Percentiles rank a stretch among this genome's conserved stretches.
These are phyloP conservation scores for Microhierax caerulescens DNA, from an alignment of 2,797 vertebrate species.

Conservation along the genomic window DNA sequence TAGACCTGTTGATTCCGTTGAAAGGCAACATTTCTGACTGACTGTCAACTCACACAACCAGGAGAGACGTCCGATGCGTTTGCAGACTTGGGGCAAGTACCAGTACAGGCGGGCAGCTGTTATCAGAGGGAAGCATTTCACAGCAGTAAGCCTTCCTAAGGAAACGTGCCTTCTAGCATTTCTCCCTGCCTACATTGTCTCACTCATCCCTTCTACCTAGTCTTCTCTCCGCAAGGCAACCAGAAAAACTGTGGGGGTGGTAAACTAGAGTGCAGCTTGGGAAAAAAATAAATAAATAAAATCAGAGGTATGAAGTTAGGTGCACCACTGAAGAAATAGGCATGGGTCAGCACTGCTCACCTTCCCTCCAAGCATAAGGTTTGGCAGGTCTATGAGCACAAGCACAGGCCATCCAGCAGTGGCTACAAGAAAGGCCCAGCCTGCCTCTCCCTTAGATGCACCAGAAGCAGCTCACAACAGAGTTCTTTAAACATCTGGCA, in stretches of 20 bases:
- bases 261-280: not conserved
- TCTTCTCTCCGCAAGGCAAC: not conserved
- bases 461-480: not conserved
- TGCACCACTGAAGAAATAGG: not conserved
- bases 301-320: not conserved
- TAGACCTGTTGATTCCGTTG: not conserved
- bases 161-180: not conserved
- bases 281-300: not conserved
- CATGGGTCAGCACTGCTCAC: accelerated
- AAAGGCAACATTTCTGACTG: not conserved
- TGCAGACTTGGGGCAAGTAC: not conserved
- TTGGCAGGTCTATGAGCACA: accelerated
- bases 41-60: not conserved
- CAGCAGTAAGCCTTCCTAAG: not conserved
- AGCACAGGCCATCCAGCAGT: not conserved
- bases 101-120: not conserved
- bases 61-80: not conserved
- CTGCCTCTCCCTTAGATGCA: not conserved
- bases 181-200: not conserved
- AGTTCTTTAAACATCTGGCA: not conserved
- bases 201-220: not conserved
- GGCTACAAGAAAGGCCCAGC: not conserved
- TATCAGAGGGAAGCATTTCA: not conserved
- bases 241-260: not conserved
- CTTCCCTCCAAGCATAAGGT: not conserved